Base-by-base conservation (phyloP, 2,888 invertebrate genomes). In the Chelonus formosanus region DNA sequence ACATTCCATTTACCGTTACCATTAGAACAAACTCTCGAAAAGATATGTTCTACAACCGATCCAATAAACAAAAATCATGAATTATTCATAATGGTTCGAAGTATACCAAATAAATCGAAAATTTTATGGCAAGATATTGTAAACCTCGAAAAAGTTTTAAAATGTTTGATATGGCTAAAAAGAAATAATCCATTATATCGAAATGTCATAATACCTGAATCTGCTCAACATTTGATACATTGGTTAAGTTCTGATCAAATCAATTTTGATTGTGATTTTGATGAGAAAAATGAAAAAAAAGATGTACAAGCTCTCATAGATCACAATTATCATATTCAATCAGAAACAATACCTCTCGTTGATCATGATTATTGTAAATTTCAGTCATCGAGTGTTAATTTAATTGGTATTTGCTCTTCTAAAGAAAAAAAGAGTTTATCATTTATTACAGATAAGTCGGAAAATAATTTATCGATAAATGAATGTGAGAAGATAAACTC, bases 1-100 rank as follows among this genome's bases (percentile, higher is more conserved):
- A 76, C 76, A 63, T 80, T 80, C 63, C 79, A 80, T 73, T 67
- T 80, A n/a, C 80, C 81, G 7, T 68, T 81, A 6, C 79, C 80
- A 2, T 34, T 78, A 4, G 76, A 81, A 71, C 72, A 76, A 71
- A 81, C 80, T 3, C 61, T 79, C 6, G 71, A 75, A 69, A 82
- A 78, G 71, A 63, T 81, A 3, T 77, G 76, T 35, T 68, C 63
- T 58, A 68, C 76, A 8, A 74, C 71, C 10, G 73, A 76, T 10
- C 72, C 79, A 5, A 61, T 80, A 20, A 76, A 74, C 64, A 5
- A 3, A 20, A 69, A 78, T 65, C 77, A 76, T 56, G 79, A 79
- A 71, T 44, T 80, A 6, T 78, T 68, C 65, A 75, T 80, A 67
- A 59, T 78, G 55, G 73, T 82, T 5, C 74, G 80, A 60, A 66